Base-by-base conservation (phyloP, 2,113 vertebrate genomes). In the Pipra filicauda region DNA sequence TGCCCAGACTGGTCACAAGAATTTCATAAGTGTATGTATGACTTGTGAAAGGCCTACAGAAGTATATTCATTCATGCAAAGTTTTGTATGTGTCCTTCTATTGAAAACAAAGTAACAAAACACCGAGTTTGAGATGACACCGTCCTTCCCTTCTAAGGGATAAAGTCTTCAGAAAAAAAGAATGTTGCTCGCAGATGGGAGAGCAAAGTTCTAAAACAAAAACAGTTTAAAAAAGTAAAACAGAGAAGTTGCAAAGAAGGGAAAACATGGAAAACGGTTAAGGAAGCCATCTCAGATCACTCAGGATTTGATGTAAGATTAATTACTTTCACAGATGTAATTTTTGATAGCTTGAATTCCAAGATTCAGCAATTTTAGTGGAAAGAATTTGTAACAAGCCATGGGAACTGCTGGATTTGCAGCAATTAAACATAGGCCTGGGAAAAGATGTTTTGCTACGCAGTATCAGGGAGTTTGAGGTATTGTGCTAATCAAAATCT, bases 351-450 rank as follows among this genome's bases (percentile, higher is more conserved):
- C 33, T 73, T 61, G 58, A 88, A 86, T 93, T 90, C 88, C 72
- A 77, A 78, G 79, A 85, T 49, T 77, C 88, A 96, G 79, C 55
- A 73, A 83, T 89, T 95, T 82, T 33, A 73, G 15, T 71, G 74
- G 87, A 91, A 91, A 88, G 79, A 95, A 92, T 72, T 88, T 2
- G 1, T 65, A 78, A 52, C 30, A 51, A 88, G 43, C 27, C 6
- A 0, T 93, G 88, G 76, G 85, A 94, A 93, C 58, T 85, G 76
- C 83, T 88, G 55, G 74, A 91, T 90, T 76, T 91, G 91, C 39
- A 57, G 77, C 86, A 89, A 66, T 67, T 44, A 87, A 73, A 54
- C 39, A 74, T 2, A 70, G 7, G 48, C 88, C 74, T 55, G 73
- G 80, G 73, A 92, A 93, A 85, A 86, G 65, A 62, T 17, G 20